These are phyloP conservation scores for Odontocerum albicorne DNA, from an alignment of 2,888 invertebrate genomes.

Conservation along the genomic window DNA sequence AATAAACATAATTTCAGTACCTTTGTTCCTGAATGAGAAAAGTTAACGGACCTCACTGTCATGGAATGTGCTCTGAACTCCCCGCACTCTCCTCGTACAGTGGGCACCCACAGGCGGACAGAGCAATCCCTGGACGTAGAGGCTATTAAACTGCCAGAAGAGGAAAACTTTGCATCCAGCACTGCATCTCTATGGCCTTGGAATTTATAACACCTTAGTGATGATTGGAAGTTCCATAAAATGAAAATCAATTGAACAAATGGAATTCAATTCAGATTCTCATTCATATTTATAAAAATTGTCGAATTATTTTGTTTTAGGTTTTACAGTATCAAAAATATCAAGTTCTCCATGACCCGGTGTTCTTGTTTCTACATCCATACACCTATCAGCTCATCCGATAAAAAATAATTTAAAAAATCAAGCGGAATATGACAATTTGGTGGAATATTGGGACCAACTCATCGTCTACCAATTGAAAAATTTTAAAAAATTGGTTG, in stretches of 20 bases:
- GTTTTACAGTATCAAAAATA: no score
- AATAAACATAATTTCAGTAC: conserved; percentile 43
- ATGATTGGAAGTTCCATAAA: conserved; percentile 77
- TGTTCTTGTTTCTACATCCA: no score
- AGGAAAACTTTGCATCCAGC: conserved; percentile 78
- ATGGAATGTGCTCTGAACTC: conserved; percentile 80
- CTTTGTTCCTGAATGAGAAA: conserved; percentile 71
- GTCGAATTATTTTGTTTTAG: no score
- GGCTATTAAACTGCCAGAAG: conserved; percentile 79
- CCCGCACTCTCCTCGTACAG: conserved; percentile 74
- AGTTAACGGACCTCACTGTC: conserved; percentile 79
- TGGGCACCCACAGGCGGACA: conserved; percentile 87
- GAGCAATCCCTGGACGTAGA: conserved; percentile 84
- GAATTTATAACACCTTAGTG: conserved; percentile 76
- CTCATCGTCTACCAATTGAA: no score
- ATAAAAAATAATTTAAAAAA: no score
- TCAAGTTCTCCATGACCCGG: no score
- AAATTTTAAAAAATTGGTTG: no score
- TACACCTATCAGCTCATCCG: no score
- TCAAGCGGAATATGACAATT: no score
- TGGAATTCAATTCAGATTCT: no score
- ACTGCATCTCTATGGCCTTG: conserved; percentile 76
- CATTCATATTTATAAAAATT: no score
- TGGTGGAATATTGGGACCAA: no score
- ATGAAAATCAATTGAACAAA: conserved; percentile 34